phyloP scores from a whole-genome alignment of 2,113 vertebrate genomes.

The Sula dactylatra region DNA sequence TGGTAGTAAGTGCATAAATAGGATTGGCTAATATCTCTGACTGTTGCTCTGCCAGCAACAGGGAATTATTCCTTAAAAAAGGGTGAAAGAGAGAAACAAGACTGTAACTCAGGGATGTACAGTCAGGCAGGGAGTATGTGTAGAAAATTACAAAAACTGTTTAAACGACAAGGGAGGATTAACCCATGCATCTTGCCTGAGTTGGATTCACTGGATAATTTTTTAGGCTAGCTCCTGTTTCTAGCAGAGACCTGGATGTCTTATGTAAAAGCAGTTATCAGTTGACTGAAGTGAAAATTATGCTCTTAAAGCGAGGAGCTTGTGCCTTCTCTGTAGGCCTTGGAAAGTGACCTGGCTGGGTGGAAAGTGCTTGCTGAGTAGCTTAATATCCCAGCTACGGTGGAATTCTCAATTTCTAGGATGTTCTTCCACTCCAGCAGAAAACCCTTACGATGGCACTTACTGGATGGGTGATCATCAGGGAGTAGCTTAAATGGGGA shows the following conservation, averaged over 20 bases:
- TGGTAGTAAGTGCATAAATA: background rate
- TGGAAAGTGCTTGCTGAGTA: background rate
- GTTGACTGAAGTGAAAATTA: background rate
- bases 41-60: background rate
- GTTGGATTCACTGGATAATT: background rate
- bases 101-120: background rate
- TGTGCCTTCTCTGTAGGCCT: background rate
- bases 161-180: background rate
- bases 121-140: background rate
- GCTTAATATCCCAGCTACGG: background rate
- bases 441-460: background rate
- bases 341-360: background rate
- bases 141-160: background rate
- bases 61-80: background rate
- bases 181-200: background rate
- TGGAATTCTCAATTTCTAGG: background rate
- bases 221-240: background rate
- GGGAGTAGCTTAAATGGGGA: background rate
- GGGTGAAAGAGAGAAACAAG: background rate
- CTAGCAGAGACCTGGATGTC: background rate
- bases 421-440: background rate
- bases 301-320: background rate
- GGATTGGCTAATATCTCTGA: background rate
- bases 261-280: background rate
- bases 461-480: background rate